Evolutionary conservation across 2,113 vertebrate genomes (phyloP).

Genomic region (Camelus bactrianus): DNA sequence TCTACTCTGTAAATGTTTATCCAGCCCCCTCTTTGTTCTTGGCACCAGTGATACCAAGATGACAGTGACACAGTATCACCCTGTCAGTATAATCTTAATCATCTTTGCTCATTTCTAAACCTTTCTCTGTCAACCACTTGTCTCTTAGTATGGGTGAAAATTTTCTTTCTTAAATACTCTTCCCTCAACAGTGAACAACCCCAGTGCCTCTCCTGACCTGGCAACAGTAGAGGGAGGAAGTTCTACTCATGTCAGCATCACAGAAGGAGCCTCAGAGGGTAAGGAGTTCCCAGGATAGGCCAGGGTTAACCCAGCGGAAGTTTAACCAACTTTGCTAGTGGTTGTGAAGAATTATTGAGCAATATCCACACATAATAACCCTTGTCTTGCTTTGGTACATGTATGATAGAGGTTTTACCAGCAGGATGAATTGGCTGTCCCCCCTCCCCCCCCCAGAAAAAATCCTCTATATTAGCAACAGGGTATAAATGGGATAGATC

Average conservation of each 20-base stretch:
- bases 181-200: neutral
- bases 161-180: neutral
- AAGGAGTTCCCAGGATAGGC: neutral
- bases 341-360: neutral
- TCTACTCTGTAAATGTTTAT: neutral
- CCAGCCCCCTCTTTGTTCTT: neutral
- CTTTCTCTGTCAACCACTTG: neutral
- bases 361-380: neutral
- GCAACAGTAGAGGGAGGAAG: neutral
- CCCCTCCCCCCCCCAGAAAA: neutral
- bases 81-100: neutral
- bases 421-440: neutral
- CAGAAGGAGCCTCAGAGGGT: neutral
- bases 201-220: neutral
- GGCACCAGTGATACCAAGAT: neutral
- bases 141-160: neutral
- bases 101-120: neutral
- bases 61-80: neutral
- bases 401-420: neutral
- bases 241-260: neutral
- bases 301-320: neutral
- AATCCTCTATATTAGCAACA: neutral
- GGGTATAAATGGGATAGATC: neutral
- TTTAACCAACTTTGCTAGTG: neutral
- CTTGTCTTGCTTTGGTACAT: neutral